Evolutionary conservation across 2,888 invertebrate species (phyloP).

Genomic region (Pristionchus japonicus): DNA sequence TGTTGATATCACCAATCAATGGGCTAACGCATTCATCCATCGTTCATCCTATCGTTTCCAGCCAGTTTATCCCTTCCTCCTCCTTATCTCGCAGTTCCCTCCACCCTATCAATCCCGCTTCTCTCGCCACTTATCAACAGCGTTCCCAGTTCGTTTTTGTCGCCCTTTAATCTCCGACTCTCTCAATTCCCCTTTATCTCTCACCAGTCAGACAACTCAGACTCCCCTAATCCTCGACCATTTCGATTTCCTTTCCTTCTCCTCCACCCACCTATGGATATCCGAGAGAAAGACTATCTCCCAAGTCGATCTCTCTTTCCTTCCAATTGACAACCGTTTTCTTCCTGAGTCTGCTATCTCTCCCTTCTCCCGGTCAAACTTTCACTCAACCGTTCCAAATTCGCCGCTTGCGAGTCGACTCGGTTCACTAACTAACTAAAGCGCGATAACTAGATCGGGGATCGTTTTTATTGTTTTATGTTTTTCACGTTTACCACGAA

Average conservation of each 20-base stretch:
- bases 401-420: neutral
- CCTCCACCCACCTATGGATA: slow-evolving; percentile 11
- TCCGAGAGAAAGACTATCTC: neutral
- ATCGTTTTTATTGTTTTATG: neutral
- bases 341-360: neutral
- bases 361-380: neutral
- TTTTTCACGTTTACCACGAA: neutral
- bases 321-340: slow-evolving; percentile 30
- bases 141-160: slow-evolving; percentile 32
- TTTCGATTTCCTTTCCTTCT: slow-evolving; percentile 8
- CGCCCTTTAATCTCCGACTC: neutral
- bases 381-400: slow-evolving; percentile 41
- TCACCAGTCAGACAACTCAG: no score
- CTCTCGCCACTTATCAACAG: neutral
- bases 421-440: neutral
- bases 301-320: neutral
- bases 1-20: neutral
- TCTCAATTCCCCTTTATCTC: no score
- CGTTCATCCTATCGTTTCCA: neutral
- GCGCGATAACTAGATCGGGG: neutral
- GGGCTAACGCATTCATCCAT: neutral
- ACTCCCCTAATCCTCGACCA: no score
- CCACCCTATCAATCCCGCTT: slow-evolving; percentile 3
- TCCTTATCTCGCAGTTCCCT: neutral
- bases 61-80: neutral